Evolutionary conservation across 2,888 invertebrate genomes (phyloP).

Genomic region (Polia nebulosa): DNA sequence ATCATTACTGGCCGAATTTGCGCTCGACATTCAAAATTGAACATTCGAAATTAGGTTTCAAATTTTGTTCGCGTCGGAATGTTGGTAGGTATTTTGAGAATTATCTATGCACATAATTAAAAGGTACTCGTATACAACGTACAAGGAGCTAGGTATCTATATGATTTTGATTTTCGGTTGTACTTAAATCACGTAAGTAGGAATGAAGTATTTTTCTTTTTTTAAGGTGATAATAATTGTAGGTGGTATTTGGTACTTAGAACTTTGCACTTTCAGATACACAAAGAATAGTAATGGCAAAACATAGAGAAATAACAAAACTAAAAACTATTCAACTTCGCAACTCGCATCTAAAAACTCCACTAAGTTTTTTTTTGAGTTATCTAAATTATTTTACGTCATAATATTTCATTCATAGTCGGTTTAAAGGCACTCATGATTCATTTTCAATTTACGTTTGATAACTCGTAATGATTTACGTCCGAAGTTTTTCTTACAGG

Average conservation of each 20-base stretch:
- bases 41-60: conserved; percentile 37
- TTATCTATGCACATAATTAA: conserved; percentile 25
- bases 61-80: conserved; percentile 17
- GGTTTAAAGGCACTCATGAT: background rate
- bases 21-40: conserved; percentile 71
- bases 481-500: background rate
- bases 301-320: background rate
- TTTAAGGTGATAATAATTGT: no score
- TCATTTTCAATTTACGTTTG: conserved; percentile 2
- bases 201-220: background rate
- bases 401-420: conserved; percentile 1
- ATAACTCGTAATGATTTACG: background rate
- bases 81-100: conserved; percentile 19
- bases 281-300: background rate
- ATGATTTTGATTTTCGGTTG: background rate
- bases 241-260: no score
- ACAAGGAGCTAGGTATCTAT: conserved; percentile 16
- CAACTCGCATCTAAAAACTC: background rate
- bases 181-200: background rate
- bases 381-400: no score
- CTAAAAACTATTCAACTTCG: background rate
- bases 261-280: no score
- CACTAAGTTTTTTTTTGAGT: no score
- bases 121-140: conserved; percentile 36
- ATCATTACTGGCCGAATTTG: conserved; percentile 84